Base-by-base conservation (phyloP, 2,797 vertebrate genomes). In the Monodelphis domestica region DNA sequence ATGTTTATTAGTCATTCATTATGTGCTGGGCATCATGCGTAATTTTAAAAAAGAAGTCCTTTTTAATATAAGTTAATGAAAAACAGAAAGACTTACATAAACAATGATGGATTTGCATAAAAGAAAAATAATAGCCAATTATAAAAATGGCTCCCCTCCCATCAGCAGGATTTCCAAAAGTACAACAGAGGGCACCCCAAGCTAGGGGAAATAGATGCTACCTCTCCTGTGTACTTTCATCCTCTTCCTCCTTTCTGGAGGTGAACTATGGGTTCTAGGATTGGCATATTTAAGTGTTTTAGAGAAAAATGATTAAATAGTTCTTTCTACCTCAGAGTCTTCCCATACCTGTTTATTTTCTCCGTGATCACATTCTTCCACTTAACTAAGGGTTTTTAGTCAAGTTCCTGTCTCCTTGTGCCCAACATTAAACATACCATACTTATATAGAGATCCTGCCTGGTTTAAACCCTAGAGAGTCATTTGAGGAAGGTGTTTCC, bases 41-140 rank as follows among this genome's bases (percentile, higher is more conserved):
- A 53, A 30, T 87, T 84, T 56, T 53, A 91, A 92, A 70, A 93
- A 93, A 56, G 70, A 33, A 94, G 54, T 95, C 91, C 38, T 95
- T 70, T 95, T 89, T 70, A 93, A 87, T 91, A 38, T 87, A 21
- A 55, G 50, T 50, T 94, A 95, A 95, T 91, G 57, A 93, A 91
- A 95, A 96, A 59, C 95, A 97, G 95, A 91, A 38, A 45, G 57
- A 88, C 52, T 70, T 93, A 50, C 91, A 91, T 89, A 63, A 96
- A 90, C 51, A 57, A 45, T 53, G 38, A 11, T 59, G 1, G 2
- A 88, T 94, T 95, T 96, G 91, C 78, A 90, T 93, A 53, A 90
- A 92, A 96, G 95, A 90, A 96, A 95, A 93, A 45, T 88, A 91
- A 87, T 91, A 93, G 56, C 91, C 78, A 91, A 17, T 50, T 30